Base-by-base conservation (phyloP, 2,888 invertebrate species). In the Sinelater perroti region DNA sequence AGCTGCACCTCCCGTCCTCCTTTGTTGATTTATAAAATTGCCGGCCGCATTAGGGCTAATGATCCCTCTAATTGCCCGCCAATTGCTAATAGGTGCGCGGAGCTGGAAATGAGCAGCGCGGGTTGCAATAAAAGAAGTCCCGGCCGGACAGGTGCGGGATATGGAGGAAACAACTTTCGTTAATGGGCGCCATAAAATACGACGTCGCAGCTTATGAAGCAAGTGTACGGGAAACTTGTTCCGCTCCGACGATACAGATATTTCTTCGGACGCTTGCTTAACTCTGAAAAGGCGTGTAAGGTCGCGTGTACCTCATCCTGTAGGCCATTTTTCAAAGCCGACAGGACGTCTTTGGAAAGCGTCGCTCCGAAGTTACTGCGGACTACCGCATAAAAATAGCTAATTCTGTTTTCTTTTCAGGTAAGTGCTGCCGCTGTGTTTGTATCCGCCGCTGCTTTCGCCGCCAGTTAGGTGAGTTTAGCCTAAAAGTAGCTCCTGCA, bases 251-350 rank as follows among this genome's bases (percentile, higher is more conserved):
- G 36, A 20, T 21, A 49, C 49, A 13, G 36, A 24, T 35, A 17
- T 49, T 33, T 36, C 21, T 24, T 49, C 36, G 49, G 36, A 49
- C 36, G 49, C 14, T 49, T 35, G 49, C 26, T 36, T 24, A 49
- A 49, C 35, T 49, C 21, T 47, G 33, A 47, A 47, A 20, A 47
- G 47, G 47, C 47, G 47, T 47, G 47, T 47, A 47, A 16, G n/a
- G 31, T 33, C 33, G 20, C 21, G 10, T 35, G 42, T 47, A 28
- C n/a, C 8, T 10, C 2, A 13, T 30, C 13, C n/a, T 36, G 16
- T 17, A n/a, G 11, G 18, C n/a, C 18, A 14, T n/a, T 36, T 36
- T 36, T 36, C 11, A 35, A n/a, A 17, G 7, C 17, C n/a, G 16
- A 35, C 16, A 35, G 35, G 11, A 31, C n/a, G n/a, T n/a, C n/a